Evolutionary conservation across 2,113 vertebrate species (phyloP).

Genomic region (Salvelinus namaycush): DNA sequence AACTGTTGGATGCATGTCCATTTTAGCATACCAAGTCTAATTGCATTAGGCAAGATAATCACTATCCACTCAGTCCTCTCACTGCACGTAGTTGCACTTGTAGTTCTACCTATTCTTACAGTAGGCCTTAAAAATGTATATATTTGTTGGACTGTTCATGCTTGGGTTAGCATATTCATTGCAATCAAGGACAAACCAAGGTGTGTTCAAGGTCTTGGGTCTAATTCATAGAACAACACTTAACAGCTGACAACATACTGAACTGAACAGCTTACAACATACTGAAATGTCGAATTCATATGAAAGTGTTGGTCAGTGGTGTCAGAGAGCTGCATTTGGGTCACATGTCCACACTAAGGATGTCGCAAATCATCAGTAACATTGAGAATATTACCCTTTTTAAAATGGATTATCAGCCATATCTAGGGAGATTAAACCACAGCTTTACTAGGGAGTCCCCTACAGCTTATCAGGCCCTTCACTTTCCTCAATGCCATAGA

Average conservation of each 20-base stretch:
- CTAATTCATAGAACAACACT: too few species aligned
- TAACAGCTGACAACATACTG: neutral
- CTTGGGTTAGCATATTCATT: too few species aligned
- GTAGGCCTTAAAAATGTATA: too few species aligned
- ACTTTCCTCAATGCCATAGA: too few species aligned
- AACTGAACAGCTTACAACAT: neutral
- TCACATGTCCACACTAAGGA: constrained; percentile 21
- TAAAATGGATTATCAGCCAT: constrained; percentile 13
- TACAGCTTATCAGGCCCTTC: constrained; percentile 2
- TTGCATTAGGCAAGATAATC: too few species aligned
- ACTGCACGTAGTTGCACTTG: neutral
- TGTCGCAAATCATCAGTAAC: constrained; percentile 25
- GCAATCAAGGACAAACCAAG: too few species aligned
- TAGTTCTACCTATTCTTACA: neutral
- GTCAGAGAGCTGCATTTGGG: constrained; percentile 10
- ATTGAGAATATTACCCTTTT: constrained; percentile 22
- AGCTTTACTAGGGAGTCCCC: neutral
- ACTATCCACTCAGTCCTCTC: too few species aligned
- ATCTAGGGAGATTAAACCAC: constrained; percentile 25
- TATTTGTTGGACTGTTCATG: too few species aligned
- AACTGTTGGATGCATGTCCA: too few species aligned
- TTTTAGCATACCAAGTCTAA: too few species aligned
- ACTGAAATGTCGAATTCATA: neutral
- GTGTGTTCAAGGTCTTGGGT: too few species aligned
- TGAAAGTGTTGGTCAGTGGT: neutral